Evolutionary conservation across 2,797 vertebrate genomes (phyloP), one percentile per base, ranked within the genome.

Genomic region (Myripristis murdjan): DNA sequence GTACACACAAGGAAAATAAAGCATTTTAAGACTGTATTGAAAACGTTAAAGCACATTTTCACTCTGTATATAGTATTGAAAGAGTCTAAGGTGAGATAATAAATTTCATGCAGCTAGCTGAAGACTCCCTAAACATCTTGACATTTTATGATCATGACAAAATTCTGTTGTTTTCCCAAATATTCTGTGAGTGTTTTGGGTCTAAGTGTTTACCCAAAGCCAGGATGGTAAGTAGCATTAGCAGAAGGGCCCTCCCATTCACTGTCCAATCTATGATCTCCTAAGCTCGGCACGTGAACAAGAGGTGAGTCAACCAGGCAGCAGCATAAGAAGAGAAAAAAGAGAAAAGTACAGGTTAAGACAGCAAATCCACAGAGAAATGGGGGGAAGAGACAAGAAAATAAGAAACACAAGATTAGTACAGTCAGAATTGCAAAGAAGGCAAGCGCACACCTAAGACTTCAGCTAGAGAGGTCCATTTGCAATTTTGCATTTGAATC

Each of bases 171-270:
- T 46, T 68, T 59, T 51, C 56, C 9, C 58, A 63, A 35, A 11
- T 70, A 58, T 39, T 69, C 20, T 61, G 11, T 5, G 14, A 63
- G 62, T 60, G 57, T 65, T 63, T 62, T 12, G 61, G 43, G 46
- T 70, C 59, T 64, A 56, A 74, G 56, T 59, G 41, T 58, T 90
- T 91, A 91, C 87, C 86, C 69, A 83, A 75, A 76, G 69, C 18
- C 71, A 72, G 70, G 82, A 64, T 0, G 22, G 35, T 63, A 68
- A 73, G 81, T 15, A 73, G 74, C 51, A 26, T 77, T 74, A 85
- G 70, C 60, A 77, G 81, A 57, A 37, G 57, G 78, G 79, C 55
- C 51, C 70, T 83, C 63, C 66, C 72, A 57, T 60, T 63, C 64
- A 51, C 61, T 53, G 43, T 47, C 65, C 58, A 26, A 22, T 60